phyloP scores from a whole-genome alignment of 1,140 invertebrate genomes.

The Achatina immaculata region DNA sequence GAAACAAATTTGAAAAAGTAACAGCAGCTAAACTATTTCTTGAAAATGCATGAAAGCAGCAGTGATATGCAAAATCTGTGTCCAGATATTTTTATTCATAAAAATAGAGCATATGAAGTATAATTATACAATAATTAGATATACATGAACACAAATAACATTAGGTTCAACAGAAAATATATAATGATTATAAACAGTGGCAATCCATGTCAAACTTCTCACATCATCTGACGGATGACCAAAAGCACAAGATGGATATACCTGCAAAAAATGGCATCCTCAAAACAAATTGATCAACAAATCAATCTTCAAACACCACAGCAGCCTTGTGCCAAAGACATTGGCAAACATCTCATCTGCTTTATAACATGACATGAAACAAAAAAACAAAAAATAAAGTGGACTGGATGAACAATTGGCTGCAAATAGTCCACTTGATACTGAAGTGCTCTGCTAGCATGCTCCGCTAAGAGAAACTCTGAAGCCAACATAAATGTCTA shows the following conservation, averaged over 20 bases:
- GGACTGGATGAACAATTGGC: not conserved
- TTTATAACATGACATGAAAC: not conserved
- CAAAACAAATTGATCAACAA: constrained; percentile 25
- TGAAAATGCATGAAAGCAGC: no score
- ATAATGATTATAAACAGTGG: not conserved
- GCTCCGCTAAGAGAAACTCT: not conserved
- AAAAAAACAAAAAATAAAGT: not conserved
- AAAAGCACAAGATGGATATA: not conserved
- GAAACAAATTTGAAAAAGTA: no score
- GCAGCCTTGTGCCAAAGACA: not conserved
- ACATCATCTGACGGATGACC: not conserved
- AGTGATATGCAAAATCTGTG: no score
- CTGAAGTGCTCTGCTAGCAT: not conserved
- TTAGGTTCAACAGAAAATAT: constrained; percentile 11
- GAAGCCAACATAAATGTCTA: not conserved
- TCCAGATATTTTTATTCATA: no score
- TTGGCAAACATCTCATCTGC: constrained; percentile 13
- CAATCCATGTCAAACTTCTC: not conserved
- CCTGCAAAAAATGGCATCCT: not conserved
- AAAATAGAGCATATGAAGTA: no score
- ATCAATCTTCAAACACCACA: constrained; percentile 9
- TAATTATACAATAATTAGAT: not conserved
- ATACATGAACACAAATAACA: not conserved
- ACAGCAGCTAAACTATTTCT: no score
- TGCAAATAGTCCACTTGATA: not conserved